These are phyloP conservation scores for Ivindomyrus marchei DNA, from an alignment of 2,113 vertebrate genomes.

Conservation along the genomic window DNA sequence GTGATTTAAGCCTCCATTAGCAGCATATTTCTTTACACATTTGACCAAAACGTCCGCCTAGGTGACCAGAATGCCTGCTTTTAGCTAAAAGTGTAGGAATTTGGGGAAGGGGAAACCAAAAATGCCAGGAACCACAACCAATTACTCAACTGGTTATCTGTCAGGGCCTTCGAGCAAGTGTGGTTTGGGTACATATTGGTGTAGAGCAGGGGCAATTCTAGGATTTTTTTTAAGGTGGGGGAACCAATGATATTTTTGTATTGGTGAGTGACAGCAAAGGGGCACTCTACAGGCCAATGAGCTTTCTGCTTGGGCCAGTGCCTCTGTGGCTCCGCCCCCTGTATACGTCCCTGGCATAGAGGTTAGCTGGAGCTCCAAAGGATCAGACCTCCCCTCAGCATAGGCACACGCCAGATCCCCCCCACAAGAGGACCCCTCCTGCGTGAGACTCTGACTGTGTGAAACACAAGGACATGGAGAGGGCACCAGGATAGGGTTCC, in stretches of 20 bases:
- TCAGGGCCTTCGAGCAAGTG: background rate
- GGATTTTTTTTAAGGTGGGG: background rate
- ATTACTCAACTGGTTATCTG: background rate
- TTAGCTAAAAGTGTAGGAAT: background rate
- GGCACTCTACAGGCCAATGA: background rate
- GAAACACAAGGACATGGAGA: background rate
- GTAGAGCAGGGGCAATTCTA: background rate
- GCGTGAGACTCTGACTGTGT: background rate
- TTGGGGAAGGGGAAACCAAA: background rate
- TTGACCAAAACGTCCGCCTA: background rate
- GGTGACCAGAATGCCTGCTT: background rate
- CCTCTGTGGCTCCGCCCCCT: background rate
- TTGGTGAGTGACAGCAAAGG: background rate
- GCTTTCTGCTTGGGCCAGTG: background rate
- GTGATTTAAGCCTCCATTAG: background rate
- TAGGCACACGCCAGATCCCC: background rate
- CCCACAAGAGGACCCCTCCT: background rate
- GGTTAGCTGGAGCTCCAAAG: background rate
- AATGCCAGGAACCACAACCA: background rate
- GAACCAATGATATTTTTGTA: background rate
- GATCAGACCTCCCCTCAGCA: background rate
- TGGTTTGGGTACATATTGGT: background rate
- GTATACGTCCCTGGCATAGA: background rate
- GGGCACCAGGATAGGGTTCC: no score
- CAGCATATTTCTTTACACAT: background rate